Base-by-base conservation (phyloP, 2,888 invertebrate species). In the Sialis fuliginosa region DNA sequence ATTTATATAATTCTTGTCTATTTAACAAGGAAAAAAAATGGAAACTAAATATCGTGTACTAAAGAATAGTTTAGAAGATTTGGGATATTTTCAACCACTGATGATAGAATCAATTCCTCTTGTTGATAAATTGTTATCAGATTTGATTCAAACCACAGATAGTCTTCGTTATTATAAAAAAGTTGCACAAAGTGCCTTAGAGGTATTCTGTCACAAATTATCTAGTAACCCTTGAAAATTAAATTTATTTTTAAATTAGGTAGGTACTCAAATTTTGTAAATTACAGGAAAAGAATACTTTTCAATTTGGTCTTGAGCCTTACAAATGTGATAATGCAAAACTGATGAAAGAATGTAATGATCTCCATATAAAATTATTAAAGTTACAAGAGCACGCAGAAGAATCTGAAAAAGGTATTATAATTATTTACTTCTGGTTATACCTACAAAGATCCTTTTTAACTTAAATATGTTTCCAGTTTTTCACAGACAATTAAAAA, bases 61-160 rank as follows among this genome's bases (percentile, higher is more conserved):
- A 44, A 74, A 88, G 45, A 73, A 77, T 51, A 80, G 87, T 58
- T 70, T 92, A 37, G 83, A 91, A 64, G 77, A 79, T 50, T 71
- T 91, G 51, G 92, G 92, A 1, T 92, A 90, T 60, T 75, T 73
- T 41, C 82, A 88, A 58, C 68, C 76, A 2, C 68, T 92, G 51
- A 79, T 80, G 0, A 63, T 81, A 9, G 86, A 90, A 51, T 79
- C 82, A 41, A 70, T 90, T 39, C 81, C 86, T 35, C 66, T 93
- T 52, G 85, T 90, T 53, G 82, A 86, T 64, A 78, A 77, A 58
- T 63, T 93, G 49, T 67, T 91, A 46, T 78, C 79, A 41, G 92
- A 93, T 66, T 71, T 92, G 49, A 70, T 90, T 50, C 82, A 85
- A 61, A 90, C 90, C 6, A 91, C 89, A n/a, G 81, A 84, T 54